A percentile compares a stretch with the other conserved stretches of the same genome.
phyloP scores from a whole-genome alignment of 2,888 invertebrate species.

The Drosophila paranaensis region DNA sequence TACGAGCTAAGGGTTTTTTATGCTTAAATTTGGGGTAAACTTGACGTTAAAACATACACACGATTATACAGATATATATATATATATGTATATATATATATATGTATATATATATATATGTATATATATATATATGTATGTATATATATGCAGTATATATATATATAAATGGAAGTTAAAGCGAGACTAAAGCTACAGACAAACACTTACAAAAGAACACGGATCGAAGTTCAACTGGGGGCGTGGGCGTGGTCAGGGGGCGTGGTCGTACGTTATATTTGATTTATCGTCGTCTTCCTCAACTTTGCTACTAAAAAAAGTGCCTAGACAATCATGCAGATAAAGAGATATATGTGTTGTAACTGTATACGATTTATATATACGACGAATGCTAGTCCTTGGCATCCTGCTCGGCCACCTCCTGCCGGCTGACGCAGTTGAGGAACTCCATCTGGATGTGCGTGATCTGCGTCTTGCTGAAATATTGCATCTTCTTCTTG shows the following conservation, averaged over 20 bases:
- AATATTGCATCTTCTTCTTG: slow-evolving; percentile 82
- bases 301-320: slow-evolving; percentile 2
- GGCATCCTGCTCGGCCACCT: slow-evolving; percentile 72
- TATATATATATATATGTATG: slow-evolving; percentile 9
- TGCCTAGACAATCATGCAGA: slow-evolving; percentile 10
- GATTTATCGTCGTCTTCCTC: too few species aligned
- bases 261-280: too few species aligned
- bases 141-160: background rate
- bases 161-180: slow-evolving; percentile 6
- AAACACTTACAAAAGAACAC: slow-evolving; percentile 25
- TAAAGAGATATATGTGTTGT: background rate
- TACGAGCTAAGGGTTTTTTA: slow-evolving; percentile 22
- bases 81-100: background rate
- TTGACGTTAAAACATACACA: slow-evolving; percentile 15
- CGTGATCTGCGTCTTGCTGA: slow-evolving; percentile 81
- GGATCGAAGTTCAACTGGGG: slow-evolving; percentile 10
- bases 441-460: slow-evolving; percentile 83
- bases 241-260: background rate
- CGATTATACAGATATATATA: slow-evolving; percentile 20
- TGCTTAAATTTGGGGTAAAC: background rate
- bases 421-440: slow-evolving; percentile 81
- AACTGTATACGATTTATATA: background rate
- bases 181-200: slow-evolving; percentile 34
- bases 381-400: slow-evolving; percentile 54
- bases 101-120: background rate